Evolutionary conservation across 2,888 invertebrate species (phyloP).

Genomic region (Leucophenga maculata): DNA sequence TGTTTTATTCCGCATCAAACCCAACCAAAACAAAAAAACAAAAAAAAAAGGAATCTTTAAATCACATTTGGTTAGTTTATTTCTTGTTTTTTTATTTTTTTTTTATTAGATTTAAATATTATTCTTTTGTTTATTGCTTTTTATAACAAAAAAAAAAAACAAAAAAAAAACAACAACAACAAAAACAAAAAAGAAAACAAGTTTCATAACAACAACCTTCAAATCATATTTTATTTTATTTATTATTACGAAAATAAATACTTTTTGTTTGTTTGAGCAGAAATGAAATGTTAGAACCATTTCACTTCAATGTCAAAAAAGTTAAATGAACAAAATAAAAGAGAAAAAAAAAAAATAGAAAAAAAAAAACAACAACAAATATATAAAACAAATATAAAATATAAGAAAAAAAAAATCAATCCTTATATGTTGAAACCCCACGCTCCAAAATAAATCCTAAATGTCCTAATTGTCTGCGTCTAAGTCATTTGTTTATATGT

Average conservation of each 20-base stretch:
- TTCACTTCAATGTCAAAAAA: constrained; percentile 18
- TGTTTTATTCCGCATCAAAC: too few relatives aligned
- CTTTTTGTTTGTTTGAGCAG: neutral
- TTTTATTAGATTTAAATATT: constrained; percentile 26
- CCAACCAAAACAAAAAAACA: too few relatives aligned
- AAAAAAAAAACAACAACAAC: constrained; percentile 24
- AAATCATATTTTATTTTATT: constrained; percentile 16
- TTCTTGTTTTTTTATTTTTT: constrained; percentile 36
- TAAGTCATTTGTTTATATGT: constrained; percentile 79
- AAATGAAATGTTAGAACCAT: neutral
- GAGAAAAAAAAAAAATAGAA: constrained; percentile 33
- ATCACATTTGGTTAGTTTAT: constrained; percentile 26
- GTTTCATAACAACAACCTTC: constrained; percentile 10
- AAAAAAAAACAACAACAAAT: constrained; percentile 35
- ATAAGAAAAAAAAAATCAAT: constrained; percentile 47
- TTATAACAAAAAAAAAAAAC: constrained; percentile 43
- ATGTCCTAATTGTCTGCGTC: constrained; percentile 86
- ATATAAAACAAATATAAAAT: constrained; percentile 36
- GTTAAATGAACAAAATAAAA: constrained; percentile 24
- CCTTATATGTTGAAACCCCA: constrained; percentile 71
- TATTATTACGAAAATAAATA: constrained; percentile 19
- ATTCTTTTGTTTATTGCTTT: constrained; percentile 42
- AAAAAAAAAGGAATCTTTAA: constrained; percentile 10
- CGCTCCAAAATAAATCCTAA: constrained; percentile 66
- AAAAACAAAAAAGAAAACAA: constrained; percentile 22